Conservation (phyloP, 2,888 invertebrate species). For the Hirtodrosophila alboralis region DNA sequence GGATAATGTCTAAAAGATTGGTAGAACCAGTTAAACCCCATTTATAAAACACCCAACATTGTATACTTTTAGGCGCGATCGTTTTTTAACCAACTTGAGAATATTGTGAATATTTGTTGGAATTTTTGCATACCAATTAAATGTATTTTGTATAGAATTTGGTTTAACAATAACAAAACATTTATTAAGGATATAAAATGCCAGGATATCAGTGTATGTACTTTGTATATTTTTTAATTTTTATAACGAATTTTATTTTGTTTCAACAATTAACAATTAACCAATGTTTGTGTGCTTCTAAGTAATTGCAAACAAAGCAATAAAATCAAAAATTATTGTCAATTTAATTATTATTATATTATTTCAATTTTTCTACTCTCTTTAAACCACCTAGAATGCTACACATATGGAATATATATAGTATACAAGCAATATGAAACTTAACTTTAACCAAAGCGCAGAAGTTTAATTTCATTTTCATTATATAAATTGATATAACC, state of each 20-base stretch:
- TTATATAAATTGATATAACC: no score
- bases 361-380: neutral
- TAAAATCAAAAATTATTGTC: slow-evolving; percentile 49
- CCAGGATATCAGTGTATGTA: slow-evolving; percentile 6
- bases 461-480: no score
- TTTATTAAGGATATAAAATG: slow-evolving; percentile 16
- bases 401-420: slow-evolving; percentile 5
- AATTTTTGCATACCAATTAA: slow-evolving; percentile 32
- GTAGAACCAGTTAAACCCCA: no score
- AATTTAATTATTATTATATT: slow-evolving; percentile 24
- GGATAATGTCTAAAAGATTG: no score
- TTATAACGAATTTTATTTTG: slow-evolving; percentile 1
- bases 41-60: no score
- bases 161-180: slow-evolving; percentile 49
- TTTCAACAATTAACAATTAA: slow-evolving; percentile 34
- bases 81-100: slow-evolving; percentile 1
- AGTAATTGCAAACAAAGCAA: slow-evolving; percentile 43
- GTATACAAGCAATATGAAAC: neutral
- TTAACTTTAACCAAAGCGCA: neutral
- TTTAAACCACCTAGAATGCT: neutral
- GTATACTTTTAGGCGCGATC: slow-evolving; percentile 29
- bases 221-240: slow-evolving; percentile 4
- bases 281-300: no score
- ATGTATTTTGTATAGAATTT: slow-evolving; percentile 19
- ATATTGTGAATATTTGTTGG: neutral